phyloP scores from a whole-genome alignment of 2,888 invertebrate genomes.

The Muscina levida region DNA sequence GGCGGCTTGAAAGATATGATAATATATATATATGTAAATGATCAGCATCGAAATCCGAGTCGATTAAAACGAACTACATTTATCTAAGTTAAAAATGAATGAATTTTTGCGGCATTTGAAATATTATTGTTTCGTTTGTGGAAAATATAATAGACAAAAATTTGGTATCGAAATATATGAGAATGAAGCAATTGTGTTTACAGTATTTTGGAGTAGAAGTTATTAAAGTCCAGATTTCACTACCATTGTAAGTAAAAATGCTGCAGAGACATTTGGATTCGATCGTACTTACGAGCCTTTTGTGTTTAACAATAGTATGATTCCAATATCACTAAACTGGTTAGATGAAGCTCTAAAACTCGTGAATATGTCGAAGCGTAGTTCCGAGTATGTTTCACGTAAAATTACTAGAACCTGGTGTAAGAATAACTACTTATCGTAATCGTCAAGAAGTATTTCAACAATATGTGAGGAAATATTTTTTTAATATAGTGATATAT shows the following conservation, averaged over 20 bases:
- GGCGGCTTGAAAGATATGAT: too few relatives aligned
- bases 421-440: constrained; percentile 3
- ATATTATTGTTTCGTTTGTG: too few relatives aligned
- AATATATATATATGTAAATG: too few relatives aligned
- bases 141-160: too few relatives aligned
- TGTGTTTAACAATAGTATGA: neutral
- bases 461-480: constrained; percentile 2
- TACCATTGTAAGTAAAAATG: neutral
- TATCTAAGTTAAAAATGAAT: too few relatives aligned
- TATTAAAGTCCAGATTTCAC: neutral
- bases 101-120: too few relatives aligned
- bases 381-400: constrained; percentile 2
- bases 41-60: too few relatives aligned
- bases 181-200: too few relatives aligned
- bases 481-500: neutral
- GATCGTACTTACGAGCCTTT: neutral
- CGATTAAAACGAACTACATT: too few relatives aligned
- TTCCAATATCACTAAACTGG: neutral
- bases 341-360: constrained; percentile 2
- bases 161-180: too few relatives aligned
- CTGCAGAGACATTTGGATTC: neutral
- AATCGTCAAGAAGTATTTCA: constrained; percentile 4
- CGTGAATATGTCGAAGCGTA: neutral
- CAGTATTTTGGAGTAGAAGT: too few relatives aligned
- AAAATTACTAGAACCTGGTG: neutral